Percentiles rank a stretch among this genome's conserved stretches.
These are phyloP conservation scores for Zaprionus africanus DNA, from an alignment of 1,140 invertebrate genomes.

Conservation along the genomic window DNA sequence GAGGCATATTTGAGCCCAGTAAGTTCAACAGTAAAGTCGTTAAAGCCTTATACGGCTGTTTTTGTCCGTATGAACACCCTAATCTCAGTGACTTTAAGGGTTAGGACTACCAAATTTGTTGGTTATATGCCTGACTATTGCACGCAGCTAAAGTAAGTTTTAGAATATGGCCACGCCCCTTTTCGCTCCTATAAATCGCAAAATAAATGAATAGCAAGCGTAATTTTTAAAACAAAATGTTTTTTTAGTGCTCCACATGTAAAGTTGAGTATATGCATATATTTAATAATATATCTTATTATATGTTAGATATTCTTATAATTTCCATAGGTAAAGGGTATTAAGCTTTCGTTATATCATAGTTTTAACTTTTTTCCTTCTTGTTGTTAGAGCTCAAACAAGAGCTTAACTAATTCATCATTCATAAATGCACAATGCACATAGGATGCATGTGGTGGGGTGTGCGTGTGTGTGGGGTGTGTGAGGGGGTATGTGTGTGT, in stretches of 20 bases:
- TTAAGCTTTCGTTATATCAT: neutral
- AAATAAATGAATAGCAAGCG: neutral
- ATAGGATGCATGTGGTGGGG: neutral
- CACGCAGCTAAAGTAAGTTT: neutral
- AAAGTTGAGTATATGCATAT: neutral
- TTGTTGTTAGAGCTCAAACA: neutral
- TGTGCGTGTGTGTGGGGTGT: neutral
- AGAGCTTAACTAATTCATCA: constrained; percentile 8
- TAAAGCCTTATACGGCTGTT: neutral
- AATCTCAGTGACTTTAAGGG: neutral
- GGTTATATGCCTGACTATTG: no score
- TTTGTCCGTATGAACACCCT: neutral
- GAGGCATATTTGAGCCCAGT: no score
- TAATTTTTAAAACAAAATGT: no score
- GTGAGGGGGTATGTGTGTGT: constrained; percentile 7
- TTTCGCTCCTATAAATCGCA: neutral
- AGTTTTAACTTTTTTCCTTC: neutral
- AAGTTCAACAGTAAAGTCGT: neutral
- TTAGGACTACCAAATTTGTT: neutral
- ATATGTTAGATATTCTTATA: neutral
- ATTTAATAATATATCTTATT: neutral
- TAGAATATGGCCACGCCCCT: neutral
- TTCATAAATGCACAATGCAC: constrained; percentile 3
- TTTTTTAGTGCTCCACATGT: no score
- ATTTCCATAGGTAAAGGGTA: neutral